Conservation (phyloP, 2,113 vertebrate species). For the Willisornis vidua region DNA sequence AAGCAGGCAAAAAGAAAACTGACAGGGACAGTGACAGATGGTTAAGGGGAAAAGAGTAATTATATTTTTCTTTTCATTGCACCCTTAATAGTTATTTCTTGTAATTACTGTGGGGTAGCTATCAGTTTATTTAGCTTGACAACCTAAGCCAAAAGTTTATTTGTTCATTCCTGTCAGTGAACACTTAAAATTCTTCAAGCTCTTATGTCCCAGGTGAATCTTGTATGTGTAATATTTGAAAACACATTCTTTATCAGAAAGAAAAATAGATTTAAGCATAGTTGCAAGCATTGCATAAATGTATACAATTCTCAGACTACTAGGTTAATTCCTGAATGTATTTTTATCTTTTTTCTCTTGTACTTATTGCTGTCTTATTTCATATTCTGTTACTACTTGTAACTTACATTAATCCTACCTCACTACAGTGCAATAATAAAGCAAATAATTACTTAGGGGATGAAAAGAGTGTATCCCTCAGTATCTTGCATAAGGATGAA, state of each 20-base stretch:
- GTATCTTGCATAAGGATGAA: neutral
- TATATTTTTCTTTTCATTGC: neutral
- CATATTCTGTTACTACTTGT: neutral
- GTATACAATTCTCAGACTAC: neutral
- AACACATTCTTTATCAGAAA: neutral
- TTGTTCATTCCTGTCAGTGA: neutral
- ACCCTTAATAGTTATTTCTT: neutral
- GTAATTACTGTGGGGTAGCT: neutral
- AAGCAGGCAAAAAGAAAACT: neutral
- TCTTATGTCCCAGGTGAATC: neutral
- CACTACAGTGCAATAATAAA: neutral
- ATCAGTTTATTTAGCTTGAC: neutral
- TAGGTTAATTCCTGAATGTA: neutral
- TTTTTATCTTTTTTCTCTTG: neutral
- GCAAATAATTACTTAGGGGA: slow-evolving; percentile 2
- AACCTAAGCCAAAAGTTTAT: neutral
- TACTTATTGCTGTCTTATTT: slow-evolving; percentile 9
- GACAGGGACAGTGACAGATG: neutral
- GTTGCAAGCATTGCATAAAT: neutral
- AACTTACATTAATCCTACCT: neutral
- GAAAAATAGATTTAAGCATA: neutral
- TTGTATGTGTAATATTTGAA: neutral
- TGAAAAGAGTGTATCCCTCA: neutral
- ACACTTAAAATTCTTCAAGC: neutral
- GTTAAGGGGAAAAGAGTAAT: neutral